phyloP scores from a whole-genome alignment of 2,888 invertebrate genomes.

The Drosophila buzzatii region DNA sequence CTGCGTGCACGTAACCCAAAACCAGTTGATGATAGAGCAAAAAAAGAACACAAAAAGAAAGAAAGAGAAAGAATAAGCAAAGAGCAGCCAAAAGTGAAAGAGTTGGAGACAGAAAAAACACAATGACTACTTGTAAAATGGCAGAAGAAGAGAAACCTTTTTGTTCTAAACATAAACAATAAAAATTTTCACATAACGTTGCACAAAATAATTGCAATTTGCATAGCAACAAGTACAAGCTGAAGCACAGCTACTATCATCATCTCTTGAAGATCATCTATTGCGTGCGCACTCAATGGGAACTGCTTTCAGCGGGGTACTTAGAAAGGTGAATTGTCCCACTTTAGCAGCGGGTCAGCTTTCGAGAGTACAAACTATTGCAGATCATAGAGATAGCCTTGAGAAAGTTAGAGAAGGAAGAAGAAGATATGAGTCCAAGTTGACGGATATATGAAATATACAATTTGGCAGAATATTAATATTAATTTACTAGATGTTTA shows the following conservation, averaged over 20 bases:
- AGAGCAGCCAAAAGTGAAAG: constrained; percentile 52
- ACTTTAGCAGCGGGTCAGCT: constrained; percentile 16
- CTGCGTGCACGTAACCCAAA: constrained; percentile 72
- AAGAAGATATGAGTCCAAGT: background rate
- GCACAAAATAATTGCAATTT: constrained; percentile 59
- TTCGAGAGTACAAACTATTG: background rate
- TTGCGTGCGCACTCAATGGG: constrained; percentile 23
- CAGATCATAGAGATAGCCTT: constrained; percentile 3
- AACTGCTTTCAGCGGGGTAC: constrained; percentile 15
- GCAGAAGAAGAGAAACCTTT: background rate
- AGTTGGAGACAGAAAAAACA: constrained; percentile 28
- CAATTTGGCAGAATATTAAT: background rate
- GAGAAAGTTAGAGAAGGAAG: background rate
- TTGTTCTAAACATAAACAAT: constrained; percentile 54
- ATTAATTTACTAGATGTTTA: too few species aligned
- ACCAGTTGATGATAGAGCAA: constrained; percentile 74
- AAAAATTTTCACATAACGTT: constrained; percentile 72
- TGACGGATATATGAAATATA: background rate
- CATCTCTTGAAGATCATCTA: constrained; percentile 36
- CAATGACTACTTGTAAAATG: constrained; percentile 49
- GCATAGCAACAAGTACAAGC: constrained; percentile 44
- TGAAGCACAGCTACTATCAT: background rate
- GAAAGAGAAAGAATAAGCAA: constrained; percentile 19
- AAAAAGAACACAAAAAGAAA: constrained; percentile 4
- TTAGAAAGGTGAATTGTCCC: constrained; percentile 13